phyloP scores from a whole-genome alignment of 2,888 invertebrate genomes.

The Tetragnatha montana region DNA sequence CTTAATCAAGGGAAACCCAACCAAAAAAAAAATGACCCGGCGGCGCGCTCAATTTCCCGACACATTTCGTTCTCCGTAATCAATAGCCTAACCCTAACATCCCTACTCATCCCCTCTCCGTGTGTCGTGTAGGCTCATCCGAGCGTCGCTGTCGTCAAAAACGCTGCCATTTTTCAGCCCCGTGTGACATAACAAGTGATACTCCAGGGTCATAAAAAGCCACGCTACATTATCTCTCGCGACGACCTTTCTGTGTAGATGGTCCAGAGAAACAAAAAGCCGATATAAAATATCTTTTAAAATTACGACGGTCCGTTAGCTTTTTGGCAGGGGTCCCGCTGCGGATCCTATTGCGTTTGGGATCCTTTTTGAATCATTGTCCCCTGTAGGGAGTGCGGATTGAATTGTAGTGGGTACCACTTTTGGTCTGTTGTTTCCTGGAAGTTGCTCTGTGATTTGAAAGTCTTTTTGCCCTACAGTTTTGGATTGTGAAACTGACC shows the following conservation, averaged over 20 bases:
- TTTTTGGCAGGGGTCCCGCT: conserved; percentile 55
- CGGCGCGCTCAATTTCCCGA: conserved; percentile 24
- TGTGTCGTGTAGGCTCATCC: conserved; percentile 60
- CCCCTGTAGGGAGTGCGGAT: conserved; percentile 29
- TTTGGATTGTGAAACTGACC: too few relatives aligned
- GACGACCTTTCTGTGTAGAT: conserved; percentile 42
- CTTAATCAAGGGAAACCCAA: neutral
- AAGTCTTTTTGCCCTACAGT: too few relatives aligned
- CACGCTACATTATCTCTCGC: conserved; percentile 60
- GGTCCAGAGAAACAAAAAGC: conserved; percentile 43
- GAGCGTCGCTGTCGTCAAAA: conserved; percentile 66
- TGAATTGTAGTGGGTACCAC: conserved; percentile 4
- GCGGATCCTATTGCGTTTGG: neutral
- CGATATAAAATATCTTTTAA: conserved; percentile 60
- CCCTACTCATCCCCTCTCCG: conserved; percentile 28
- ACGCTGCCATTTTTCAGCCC: conserved; percentile 56
- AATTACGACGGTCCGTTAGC: conserved; percentile 62
- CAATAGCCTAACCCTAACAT: conserved; percentile 35
- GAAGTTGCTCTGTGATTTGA: too few relatives aligned
- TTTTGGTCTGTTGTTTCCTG: too few relatives aligned
- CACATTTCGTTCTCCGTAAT: conserved; percentile 20
- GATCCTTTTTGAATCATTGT: conserved; percentile 35
- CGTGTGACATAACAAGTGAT: conserved; percentile 65
- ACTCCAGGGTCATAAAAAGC: conserved; percentile 67
- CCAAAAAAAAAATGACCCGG: neutral